phyloP scores from a whole-genome alignment of 2,797 vertebrate species.

The Coregonus sp. region DNA sequence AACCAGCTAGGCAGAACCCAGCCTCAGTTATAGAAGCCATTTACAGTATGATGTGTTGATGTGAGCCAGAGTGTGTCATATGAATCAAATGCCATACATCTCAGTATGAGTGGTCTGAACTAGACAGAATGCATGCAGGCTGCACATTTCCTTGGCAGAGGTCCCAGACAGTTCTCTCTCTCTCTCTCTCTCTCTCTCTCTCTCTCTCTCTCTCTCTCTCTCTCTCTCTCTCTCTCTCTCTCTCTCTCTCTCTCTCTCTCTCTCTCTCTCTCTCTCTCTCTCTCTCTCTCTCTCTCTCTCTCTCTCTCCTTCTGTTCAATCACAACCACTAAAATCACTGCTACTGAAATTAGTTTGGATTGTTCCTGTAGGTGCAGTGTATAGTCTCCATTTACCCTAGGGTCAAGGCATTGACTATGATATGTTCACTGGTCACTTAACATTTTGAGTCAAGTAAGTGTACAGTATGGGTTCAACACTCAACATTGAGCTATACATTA shows the following conservation, averaged over 20 bases:
- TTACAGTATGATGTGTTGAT: conserved; percentile 16
- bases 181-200: not conserved
- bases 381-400: not conserved
- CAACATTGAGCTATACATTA: not conserved
- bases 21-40: conserved; percentile 13
- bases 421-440: not conserved
- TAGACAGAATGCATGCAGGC: conserved; percentile 38
- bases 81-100: conserved; percentile 52
- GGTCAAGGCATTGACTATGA: no score
- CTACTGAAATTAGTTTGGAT: not conserved
- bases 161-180: conserved; percentile 37
- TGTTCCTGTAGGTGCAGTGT: conserved; percentile 5
- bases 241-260: conserved; percentile 9
- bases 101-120: conserved; percentile 44
- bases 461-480: not conserved
- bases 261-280: conserved; percentile 10
- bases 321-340: conserved; percentile 22
- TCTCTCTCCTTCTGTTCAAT: conserved; percentile 6
- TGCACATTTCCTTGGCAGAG: conserved; percentile 42
- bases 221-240: not conserved
- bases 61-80: conserved; percentile 34
- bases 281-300: conserved; percentile 10
- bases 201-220: no score
- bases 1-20: conserved; percentile 31
- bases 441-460: not conserved